Base-by-base conservation (phyloP, 2,113 vertebrate species). In the Burhinus oedicnemus region DNA sequence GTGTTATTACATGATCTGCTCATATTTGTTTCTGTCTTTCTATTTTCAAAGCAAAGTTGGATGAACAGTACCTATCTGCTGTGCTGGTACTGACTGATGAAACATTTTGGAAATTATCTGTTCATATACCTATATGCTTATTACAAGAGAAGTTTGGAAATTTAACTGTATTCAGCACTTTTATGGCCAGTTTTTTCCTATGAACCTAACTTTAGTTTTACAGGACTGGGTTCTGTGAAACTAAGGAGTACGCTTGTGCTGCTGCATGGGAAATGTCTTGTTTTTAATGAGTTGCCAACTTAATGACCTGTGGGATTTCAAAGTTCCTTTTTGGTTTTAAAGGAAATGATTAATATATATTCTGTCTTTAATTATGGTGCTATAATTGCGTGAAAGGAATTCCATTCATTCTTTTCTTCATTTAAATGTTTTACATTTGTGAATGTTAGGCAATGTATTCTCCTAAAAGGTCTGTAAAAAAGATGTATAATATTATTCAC, bases 311-410 rank as follows among this genome's bases (percentile, higher is more conserved):
- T 95, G 96, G 96, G 95, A 97, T 97, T 97, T 96, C 81, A 80
- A 94, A 94, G 95, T 95, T 97, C 97, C 96, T 95, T 97, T 97
- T 90, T 89, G 55, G 81, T 94, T 97, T 95, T 96, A 91, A 94
- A 97, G 97, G 96, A 97, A 97, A 97, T 88, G 89, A 97, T 97
- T 96, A 96, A 93, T 97, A 96, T 97, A 95, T 91, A 94, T 91
- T 95, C 84, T 97, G 91, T 85, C 95, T 95, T 97, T 95, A 97
- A 97, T 95, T 97, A 91, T 80, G 26, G 89, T 60, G 47, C 82
- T 87, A 65, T 88, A 89, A 96, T 86, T 97, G 82, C 4, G 42
- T 83, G 82, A 95, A 95, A 95, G 84, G 94, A 95, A 97, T 97
- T 97, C 94, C 89, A 97, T 94, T 96, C 91, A 97, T 97, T 97